Percentiles rank a stretch among this genome's conserved stretches.
phyloP scores from a whole-genome alignment of 2,888 invertebrate species.

The Diachrysia chrysitis region DNA sequence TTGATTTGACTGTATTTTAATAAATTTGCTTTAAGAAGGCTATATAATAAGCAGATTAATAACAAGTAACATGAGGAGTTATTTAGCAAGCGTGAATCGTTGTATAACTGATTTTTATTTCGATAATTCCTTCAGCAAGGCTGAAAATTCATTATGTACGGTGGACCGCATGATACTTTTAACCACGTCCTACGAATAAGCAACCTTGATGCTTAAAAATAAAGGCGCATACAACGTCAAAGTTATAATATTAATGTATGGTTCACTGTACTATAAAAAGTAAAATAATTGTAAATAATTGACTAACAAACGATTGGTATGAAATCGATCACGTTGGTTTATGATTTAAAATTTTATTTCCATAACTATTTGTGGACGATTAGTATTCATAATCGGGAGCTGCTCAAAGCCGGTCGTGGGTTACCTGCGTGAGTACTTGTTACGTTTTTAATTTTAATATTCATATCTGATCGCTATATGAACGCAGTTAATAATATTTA shows the following conservation, averaged over 20 bases:
- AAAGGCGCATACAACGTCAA: not conserved
- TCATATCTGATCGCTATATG: not conserved
- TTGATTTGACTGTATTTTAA: no score
- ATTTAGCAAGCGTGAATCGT: not conserved
- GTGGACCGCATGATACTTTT: not conserved
- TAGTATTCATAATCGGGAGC: constrained; percentile 24
- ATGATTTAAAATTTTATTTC: constrained; percentile 32
- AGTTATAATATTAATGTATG: not conserved
- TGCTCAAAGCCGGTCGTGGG: constrained; percentile 15
- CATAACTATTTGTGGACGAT: constrained; percentile 35
- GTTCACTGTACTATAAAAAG: not conserved
- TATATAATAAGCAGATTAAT: not conserved
- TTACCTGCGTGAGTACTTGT: constrained; percentile 16
- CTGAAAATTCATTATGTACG: constrained; percentile 3
- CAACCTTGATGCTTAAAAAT: not conserved
- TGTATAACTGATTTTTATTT: not conserved
- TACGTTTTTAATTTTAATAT: constrained; percentile 4
- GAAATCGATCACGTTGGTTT: constrained; percentile 25
- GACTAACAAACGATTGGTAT: constrained; percentile 17
- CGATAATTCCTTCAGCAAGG: not conserved
- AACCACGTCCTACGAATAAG: not conserved
- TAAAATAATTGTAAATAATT: not conserved
- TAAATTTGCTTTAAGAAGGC: no score
- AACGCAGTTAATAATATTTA: not conserved
- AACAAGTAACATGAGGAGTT: not conserved